A percentile compares a stretch with the other conserved stretches of the same genome.
Evolutionary conservation across 2,888 invertebrate species (phyloP).

Genomic region (Zhuqinia jingwanae): DNA sequence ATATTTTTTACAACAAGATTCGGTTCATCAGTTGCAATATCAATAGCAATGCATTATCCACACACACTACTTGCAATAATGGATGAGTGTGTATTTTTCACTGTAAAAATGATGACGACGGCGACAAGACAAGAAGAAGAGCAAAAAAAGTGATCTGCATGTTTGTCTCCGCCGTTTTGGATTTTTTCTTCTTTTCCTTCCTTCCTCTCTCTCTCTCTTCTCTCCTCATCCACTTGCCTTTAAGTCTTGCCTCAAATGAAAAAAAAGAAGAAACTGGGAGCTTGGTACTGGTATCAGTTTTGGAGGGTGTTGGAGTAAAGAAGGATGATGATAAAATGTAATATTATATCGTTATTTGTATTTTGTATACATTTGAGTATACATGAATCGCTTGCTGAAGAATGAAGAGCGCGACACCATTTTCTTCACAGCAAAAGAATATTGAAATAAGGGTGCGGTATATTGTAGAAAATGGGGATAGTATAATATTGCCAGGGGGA

Average conservation of each 20-base stretch:
- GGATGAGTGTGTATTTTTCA: neutral
- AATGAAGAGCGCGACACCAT: slow-evolving; percentile 34
- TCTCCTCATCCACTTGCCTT: neutral
- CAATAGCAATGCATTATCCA: slow-evolving; percentile 51
- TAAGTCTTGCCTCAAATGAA: neutral
- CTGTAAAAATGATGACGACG: slow-evolving; percentile 12
- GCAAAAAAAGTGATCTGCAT: slow-evolving; percentile 60
- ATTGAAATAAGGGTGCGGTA: slow-evolving; percentile 38
- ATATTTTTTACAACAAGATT: slow-evolving; percentile 36
- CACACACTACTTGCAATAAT: neutral
- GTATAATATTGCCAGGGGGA: slow-evolving; percentile 43
- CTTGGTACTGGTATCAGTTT: neutral
- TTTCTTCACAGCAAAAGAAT: slow-evolving; percentile 36
- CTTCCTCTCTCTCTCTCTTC: slow-evolving; percentile 11
- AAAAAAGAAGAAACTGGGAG: too few species aligned
- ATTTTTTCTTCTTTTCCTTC: slow-evolving; percentile 24
- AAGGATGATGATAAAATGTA: neutral
- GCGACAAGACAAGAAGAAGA: slow-evolving; percentile 11
- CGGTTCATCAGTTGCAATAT: slow-evolving; percentile 69
- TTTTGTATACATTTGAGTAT: too few species aligned
- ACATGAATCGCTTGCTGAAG: neutral
- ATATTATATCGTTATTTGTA: slow-evolving; percentile 37
- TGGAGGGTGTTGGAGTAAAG: slow-evolving; percentile 12
- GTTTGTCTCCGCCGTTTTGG: slow-evolving; percentile 59
- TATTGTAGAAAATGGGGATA: slow-evolving; percentile 26